These are phyloP conservation scores for Trachelus iudaicus DNA, from an alignment of 2,888 invertebrate genomes.

Conservation along the genomic window DNA sequence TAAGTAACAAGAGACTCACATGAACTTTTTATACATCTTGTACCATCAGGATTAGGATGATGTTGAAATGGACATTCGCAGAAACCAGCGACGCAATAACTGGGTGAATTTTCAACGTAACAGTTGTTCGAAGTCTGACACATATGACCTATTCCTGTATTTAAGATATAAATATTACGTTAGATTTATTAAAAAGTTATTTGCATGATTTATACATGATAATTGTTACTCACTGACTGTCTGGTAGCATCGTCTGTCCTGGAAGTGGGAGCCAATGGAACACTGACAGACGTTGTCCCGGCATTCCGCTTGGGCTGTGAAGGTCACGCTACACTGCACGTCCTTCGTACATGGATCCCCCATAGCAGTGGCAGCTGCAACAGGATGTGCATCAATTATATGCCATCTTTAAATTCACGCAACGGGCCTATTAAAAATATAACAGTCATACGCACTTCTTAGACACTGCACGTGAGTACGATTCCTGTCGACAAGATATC, in stretches of 20 bases:
- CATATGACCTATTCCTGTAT: slow-evolving; percentile 52
- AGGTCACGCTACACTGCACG: slow-evolving; percentile 58
- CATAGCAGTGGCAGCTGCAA: slow-evolving; percentile 51
- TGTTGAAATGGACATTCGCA: slow-evolving; percentile 57
- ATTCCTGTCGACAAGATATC: slow-evolving; percentile 60
- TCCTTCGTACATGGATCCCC: slow-evolving; percentile 58
- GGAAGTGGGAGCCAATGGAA: slow-evolving; percentile 55
- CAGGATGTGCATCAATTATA: not conserved
- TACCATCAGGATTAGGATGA: slow-evolving; percentile 54
- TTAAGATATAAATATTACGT: not conserved
- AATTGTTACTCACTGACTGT: slow-evolving; percentile 51
- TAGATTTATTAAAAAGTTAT: not conserved
- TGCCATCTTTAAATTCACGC: not conserved
- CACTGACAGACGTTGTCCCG: slow-evolving; percentile 56
- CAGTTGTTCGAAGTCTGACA: slow-evolving; percentile 61
- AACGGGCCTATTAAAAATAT: not conserved
- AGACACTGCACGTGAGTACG: slow-evolving; percentile 62
- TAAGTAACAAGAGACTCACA: slow-evolving; percentile 37
- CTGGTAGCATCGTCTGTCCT: slow-evolving; percentile 59
- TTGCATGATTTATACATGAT: not conserved
- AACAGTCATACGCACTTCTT: slow-evolving; percentile 50
- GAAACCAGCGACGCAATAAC: slow-evolving; percentile 55
- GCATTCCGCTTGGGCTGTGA: slow-evolving; percentile 60
- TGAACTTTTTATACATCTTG: slow-evolving; percentile 52
- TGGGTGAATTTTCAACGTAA: slow-evolving; percentile 46